Evolutionary conservation across 2,888 invertebrate genomes (phyloP).

Genomic region (Andrena bucephala): DNA sequence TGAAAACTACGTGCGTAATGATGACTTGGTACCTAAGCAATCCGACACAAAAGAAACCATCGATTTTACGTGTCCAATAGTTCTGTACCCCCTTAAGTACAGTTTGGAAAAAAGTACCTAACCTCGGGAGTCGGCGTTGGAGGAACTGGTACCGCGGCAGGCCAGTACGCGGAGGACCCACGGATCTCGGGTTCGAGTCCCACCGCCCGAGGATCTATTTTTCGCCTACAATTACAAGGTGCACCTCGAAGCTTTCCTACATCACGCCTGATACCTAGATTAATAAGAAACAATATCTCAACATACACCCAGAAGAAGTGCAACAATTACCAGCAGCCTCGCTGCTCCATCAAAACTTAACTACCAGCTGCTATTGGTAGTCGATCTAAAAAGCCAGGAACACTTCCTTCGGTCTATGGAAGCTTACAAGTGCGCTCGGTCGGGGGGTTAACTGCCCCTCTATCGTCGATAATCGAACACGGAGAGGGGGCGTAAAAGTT

Average conservation of each 20-base stretch:
- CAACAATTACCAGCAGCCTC: background rate
- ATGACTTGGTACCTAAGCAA: too few relatives aligned
- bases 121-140: too few relatives aligned
- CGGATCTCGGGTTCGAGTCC: too few relatives aligned
- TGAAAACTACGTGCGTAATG: too few relatives aligned
- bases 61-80: too few relatives aligned
- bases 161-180: too few relatives aligned
- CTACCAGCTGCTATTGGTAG: background rate
- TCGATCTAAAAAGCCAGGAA: conserved; percentile 3
- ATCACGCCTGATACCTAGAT: background rate
- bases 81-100: too few relatives aligned
- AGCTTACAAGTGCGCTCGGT: background rate
- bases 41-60: too few relatives aligned
- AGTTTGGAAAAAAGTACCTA: too few relatives aligned
- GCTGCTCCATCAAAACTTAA: background rate
- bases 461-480: conserved; percentile 3
- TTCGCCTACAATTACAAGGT: too few relatives aligned
- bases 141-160: too few relatives aligned
- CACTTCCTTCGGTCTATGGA: conserved; percentile 8
- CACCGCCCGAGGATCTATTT: too few relatives aligned
- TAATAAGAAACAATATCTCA: background rate
- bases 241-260: background rate
- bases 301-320: background rate
- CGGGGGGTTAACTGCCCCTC: conserved; percentile 6
- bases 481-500: conserved; percentile 9